A percentile compares a stretch with the other conserved stretches of the same genome.
Evolutionary conservation across 2,888 invertebrate genomes (phyloP).

Genomic region (Brenthis daphne): DNA sequence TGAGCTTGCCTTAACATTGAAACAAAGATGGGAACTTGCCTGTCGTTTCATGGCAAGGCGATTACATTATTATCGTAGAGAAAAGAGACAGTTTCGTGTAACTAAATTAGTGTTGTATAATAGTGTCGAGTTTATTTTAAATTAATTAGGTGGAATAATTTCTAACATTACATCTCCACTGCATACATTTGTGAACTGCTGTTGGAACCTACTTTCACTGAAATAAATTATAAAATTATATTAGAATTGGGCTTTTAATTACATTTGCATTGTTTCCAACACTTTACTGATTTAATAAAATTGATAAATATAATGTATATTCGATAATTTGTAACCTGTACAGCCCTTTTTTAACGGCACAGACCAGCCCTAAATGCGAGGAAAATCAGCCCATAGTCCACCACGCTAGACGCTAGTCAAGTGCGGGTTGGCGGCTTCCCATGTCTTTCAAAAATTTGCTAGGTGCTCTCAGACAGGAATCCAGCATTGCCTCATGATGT

Average conservation of each 20-base stretch:
- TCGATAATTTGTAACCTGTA: too few relatives aligned
- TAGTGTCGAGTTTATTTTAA: slow-evolving; percentile 45
- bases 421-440: too few relatives aligned
- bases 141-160: slow-evolving; percentile 40
- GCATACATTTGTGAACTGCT: slow-evolving; percentile 22
- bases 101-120: slow-evolving; percentile 56
- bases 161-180: slow-evolving; percentile 25
- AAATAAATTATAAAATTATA: background rate
- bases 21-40: slow-evolving; percentile 47
- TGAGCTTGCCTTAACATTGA: slow-evolving; percentile 33
- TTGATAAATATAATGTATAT: too few relatives aligned
- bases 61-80: slow-evolving; percentile 48
- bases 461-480: too few relatives aligned
- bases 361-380: too few relatives aligned
- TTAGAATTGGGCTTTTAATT: background rate
- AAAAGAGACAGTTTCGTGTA: slow-evolving; percentile 58
- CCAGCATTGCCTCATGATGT: too few relatives aligned
- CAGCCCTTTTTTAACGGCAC: too few relatives aligned
- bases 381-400: too few relatives aligned
- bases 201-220: slow-evolving; percentile 26
- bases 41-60: slow-evolving; percentile 41
- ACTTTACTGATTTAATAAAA: too few relatives aligned
- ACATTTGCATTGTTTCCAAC: background rate
- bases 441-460: too few relatives aligned
- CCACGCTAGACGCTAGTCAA: too few relatives aligned